These are phyloP conservation scores for Sarcoramphus papa DNA, from an alignment of 2,797 vertebrate genomes.

Conservation along the genomic window DNA sequence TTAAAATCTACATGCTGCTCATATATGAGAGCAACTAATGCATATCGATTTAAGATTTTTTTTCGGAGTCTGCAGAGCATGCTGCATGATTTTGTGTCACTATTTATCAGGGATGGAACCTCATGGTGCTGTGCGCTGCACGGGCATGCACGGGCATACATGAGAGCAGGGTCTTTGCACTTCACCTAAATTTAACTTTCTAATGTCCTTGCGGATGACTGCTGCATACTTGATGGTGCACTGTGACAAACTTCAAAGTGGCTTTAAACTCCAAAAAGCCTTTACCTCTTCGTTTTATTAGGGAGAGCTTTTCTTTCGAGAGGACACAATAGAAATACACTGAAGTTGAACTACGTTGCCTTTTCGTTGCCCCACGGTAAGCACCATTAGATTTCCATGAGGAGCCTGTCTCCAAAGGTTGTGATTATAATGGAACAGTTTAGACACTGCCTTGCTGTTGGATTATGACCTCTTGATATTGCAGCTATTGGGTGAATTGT, in stretches of 20 bases:
- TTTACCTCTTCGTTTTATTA: neutral
- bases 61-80: neutral
- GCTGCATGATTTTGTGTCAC: neutral
- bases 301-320: neutral
- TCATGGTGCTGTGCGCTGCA: neutral
- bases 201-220: neutral
- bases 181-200: neutral
- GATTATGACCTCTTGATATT: neutral
- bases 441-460: neutral
- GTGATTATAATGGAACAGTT: neutral
- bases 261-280: neutral
- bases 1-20: neutral
- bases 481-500: neutral
- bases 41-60: neutral
- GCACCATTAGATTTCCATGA: neutral
- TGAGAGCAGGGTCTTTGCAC: neutral
- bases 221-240: neutral
- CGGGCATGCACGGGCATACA: fast-evolving
- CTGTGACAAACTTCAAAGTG: neutral
- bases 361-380: neutral
- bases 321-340: fast-evolving
- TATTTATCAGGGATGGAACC: neutral
- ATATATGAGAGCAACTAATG: neutral
- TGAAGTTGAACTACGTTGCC: neutral
- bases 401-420: neutral